A percentile compares a stretch with the other conserved stretches of the same genome.
Evolutionary conservation across 2,113 vertebrate genomes (phyloP).

Genomic region (Zonotrichia leucophrys): DNA sequence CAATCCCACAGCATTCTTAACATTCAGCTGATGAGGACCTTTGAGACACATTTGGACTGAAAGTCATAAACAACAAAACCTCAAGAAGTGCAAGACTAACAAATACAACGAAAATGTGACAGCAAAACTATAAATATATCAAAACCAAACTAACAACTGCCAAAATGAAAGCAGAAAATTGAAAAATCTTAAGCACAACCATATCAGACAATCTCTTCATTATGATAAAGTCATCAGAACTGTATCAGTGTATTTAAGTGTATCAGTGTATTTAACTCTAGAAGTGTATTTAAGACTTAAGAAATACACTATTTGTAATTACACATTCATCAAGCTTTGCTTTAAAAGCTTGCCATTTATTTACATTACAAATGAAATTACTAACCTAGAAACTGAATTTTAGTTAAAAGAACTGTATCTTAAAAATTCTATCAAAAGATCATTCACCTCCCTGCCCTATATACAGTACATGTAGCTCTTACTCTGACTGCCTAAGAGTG

Average conservation of each 20-base stretch:
- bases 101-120: background rate
- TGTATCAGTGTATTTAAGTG: background rate
- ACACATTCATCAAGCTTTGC: background rate
- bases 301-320: background rate
- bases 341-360: background rate
- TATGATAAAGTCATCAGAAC: background rate
- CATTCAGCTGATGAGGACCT: background rate
- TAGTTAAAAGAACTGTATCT: background rate
- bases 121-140: background rate
- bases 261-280: background rate
- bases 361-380: background rate
- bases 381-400: background rate
- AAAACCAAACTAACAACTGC: background rate
- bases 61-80: background rate
- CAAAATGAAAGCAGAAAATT: background rate
- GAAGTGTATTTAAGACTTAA: background rate
- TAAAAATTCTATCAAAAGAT: background rate
- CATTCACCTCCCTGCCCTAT: background rate
- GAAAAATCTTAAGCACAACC: background rate
- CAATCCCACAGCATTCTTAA: background rate
- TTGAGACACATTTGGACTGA: background rate
- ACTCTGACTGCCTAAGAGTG: background rate
- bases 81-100: background rate
- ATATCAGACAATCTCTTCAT: background rate
- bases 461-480: background rate